phyloP scores from a whole-genome alignment of 2,888 invertebrate species.

The Coleophora deauratella region DNA sequence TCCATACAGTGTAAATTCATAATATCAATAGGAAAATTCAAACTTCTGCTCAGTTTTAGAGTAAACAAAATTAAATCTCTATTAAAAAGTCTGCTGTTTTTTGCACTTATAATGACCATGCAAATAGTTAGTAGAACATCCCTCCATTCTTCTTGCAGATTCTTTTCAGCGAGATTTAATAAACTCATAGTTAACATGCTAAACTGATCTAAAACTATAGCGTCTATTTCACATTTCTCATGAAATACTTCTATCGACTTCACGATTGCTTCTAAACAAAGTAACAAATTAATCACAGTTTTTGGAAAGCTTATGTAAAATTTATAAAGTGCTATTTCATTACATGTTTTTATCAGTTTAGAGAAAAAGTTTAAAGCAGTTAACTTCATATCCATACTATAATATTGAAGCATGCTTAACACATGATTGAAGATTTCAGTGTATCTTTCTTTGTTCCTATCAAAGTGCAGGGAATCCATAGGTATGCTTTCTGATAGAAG shows the following conservation, averaged over 20 bases:
- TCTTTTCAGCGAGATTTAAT: conserved; percentile 25
- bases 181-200: conserved; percentile 32
- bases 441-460: conserved; percentile 27
- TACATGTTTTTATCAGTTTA: conserved; percentile 41
- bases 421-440: conserved; percentile 32
- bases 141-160: conserved; percentile 19
- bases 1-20: conserved; percentile 37
- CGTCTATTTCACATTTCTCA: conserved; percentile 44
- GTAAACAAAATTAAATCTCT: conserved; percentile 42
- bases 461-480: conserved; percentile 36
- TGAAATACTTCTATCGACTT: conserved; percentile 37
- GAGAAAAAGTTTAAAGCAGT: conserved; percentile 44
- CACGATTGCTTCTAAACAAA: conserved; percentile 36
- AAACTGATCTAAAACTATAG: conserved; percentile 31
- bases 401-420: conserved; percentile 45
- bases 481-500: conserved; percentile 52
- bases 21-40: conserved; percentile 35
- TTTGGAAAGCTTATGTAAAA: conserved; percentile 37
- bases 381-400: conserved; percentile 50
- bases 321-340: conserved; percentile 31
- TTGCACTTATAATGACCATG: conserved; percentile 32
- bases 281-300: conserved; percentile 32
- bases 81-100: conserved; percentile 30
- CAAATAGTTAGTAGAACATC: conserved; percentile 36
- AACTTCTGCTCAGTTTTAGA: conserved; percentile 32